A percentile compares a stretch with the other conserved stretches of the same genome.
phyloP scores from a whole-genome alignment of 2,888 invertebrate species.

The Phengaris alcon region DNA sequence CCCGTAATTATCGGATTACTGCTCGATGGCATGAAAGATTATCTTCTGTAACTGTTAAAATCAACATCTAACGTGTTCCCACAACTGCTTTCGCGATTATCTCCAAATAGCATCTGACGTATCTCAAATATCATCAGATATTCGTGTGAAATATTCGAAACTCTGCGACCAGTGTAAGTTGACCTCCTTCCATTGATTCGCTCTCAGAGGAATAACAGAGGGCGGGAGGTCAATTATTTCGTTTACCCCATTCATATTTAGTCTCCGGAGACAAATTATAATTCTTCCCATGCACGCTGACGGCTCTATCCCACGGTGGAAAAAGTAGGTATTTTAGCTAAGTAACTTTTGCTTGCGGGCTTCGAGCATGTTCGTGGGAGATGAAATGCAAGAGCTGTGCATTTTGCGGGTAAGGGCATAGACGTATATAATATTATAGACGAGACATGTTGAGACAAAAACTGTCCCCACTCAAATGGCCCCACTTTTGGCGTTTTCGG shows the following conservation, averaged over 20 bases:
- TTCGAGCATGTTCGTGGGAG: too few relatives aligned
- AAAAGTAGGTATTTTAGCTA: background rate
- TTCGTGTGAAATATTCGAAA: slow-evolving; percentile 33
- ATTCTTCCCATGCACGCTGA: slow-evolving; percentile 25
- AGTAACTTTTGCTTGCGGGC: too few relatives aligned
- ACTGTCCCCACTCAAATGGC: too few relatives aligned
- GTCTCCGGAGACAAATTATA: slow-evolving; percentile 37
- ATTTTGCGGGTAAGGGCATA: too few relatives aligned
- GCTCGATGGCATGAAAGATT: background rate
- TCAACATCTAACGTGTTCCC: background rate
- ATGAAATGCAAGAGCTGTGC: too few relatives aligned
- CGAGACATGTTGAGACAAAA: background rate
- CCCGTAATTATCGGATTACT: too few relatives aligned
- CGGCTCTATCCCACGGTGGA: slow-evolving; percentile 30
- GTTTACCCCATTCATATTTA: slow-evolving; percentile 16
- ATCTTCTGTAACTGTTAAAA: background rate
- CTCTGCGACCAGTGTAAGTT: background rate
- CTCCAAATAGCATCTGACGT: slow-evolving; percentile 3
- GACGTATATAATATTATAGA: background rate
- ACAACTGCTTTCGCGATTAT: background rate
- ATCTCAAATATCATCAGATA: slow-evolving; percentile 32
- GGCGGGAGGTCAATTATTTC: slow-evolving; percentile 3
- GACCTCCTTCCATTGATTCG: background rate
- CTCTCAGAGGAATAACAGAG: background rate
- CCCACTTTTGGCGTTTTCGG: too few relatives aligned